A percentile compares a stretch with the other conserved stretches of the same genome.
Conservation (phyloP, 2,797 vertebrate genomes). For the Dendrocincla tyrannina region DNA sequence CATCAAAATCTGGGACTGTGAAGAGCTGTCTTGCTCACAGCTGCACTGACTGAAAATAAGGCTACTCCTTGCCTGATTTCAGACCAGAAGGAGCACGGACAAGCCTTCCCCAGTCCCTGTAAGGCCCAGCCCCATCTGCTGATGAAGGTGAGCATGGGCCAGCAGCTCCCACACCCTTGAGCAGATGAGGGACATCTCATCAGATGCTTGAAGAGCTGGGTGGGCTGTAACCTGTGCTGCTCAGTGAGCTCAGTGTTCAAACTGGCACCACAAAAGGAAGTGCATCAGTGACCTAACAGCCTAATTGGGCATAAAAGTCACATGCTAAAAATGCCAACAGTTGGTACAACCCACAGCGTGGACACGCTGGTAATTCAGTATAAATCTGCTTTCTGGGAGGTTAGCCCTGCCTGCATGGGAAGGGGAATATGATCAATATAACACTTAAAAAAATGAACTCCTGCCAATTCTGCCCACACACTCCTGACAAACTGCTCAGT, state of each 20-base stretch:
- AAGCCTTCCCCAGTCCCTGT: not conserved
- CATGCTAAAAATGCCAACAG: not conserved
- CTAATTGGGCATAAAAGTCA: not conserved
- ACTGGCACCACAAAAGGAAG: not conserved
- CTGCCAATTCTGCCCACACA: not conserved
- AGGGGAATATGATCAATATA: accelerated
- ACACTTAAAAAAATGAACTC: accelerated
- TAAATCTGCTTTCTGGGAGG: not conserved
- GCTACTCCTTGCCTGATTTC: not conserved
- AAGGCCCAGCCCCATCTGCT: not conserved
- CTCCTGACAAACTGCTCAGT: not conserved
- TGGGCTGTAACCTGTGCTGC: not conserved
- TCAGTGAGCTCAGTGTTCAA: not conserved
- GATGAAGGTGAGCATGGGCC: not conserved
- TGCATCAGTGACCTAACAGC: not conserved
- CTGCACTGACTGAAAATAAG: not conserved
- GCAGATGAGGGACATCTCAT: not conserved
- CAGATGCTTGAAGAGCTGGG: not conserved
- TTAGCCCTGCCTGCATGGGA: not conserved
- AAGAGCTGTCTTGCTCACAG: not conserved
- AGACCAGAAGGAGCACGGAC: not conserved
- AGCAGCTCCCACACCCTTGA: not conserved
- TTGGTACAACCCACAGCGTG: accelerated
- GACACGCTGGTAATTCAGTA: not conserved
- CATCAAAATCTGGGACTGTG: not conserved